A percentile compares a stretch with the other conserved stretches of the same genome.
Evolutionary conservation across 1,140 invertebrate genomes (phyloP).

Genomic region (Cyrtorhinus lividipennis): DNA sequence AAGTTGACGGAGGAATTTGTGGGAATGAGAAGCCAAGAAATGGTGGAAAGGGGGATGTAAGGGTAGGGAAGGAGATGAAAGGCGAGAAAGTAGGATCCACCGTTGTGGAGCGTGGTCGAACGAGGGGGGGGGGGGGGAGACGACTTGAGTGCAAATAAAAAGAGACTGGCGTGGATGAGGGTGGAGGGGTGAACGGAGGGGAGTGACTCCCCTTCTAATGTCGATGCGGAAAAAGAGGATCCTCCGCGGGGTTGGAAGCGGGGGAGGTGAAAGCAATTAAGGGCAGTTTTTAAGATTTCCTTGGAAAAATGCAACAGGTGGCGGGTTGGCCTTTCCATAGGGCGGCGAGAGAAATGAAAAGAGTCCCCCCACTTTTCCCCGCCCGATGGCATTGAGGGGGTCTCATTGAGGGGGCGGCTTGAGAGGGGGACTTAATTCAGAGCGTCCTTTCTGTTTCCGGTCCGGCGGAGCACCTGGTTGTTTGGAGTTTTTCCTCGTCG

Average conservation of each 20-base stretch:
- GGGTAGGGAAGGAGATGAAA: background rate
- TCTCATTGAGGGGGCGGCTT: background rate
- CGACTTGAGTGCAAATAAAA: constrained; percentile 6
- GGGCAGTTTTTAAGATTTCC: constrained; percentile 9
- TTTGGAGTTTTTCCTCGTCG: too few relatives aligned
- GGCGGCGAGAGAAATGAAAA: too few relatives aligned
- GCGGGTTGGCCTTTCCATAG: too few relatives aligned
- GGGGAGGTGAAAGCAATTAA: constrained; percentile 6
- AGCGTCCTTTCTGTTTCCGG: constrained; percentile 1
- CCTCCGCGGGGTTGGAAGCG: background rate
- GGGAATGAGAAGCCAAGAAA: background rate
- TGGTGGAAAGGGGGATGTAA: background rate
- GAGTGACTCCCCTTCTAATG: background rate
- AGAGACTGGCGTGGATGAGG: background rate
- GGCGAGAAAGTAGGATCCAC: background rate
- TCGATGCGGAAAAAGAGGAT: background rate
- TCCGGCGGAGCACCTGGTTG: background rate
- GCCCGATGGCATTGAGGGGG: background rate
- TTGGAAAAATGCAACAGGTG: constrained; percentile 8
- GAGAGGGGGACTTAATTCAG: background rate
- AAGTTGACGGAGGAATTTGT: too few relatives aligned
- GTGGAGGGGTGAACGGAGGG: background rate
- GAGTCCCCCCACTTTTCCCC: background rate
- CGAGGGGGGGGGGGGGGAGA: background rate
- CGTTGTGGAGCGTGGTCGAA: background rate